These are phyloP conservation scores for Arnoldichthys spilopterus DNA, from an alignment of 2,797 vertebrate genomes.

Conservation along the genomic window DNA sequence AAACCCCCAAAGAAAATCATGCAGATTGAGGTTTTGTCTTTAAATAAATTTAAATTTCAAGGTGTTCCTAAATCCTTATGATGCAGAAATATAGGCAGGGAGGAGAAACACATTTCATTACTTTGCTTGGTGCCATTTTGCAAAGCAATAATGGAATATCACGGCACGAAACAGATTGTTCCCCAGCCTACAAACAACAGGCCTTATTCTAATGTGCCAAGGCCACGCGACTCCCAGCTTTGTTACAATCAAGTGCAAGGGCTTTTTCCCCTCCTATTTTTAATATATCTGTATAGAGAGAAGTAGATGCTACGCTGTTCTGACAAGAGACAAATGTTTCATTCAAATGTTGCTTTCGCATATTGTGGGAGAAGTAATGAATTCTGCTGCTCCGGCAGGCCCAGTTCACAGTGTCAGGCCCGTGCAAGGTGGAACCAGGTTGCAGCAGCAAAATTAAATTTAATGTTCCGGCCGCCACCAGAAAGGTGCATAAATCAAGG, in stretches of 20 bases:
- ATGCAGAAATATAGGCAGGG: conserved; percentile 56
- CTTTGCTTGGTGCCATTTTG: conserved; percentile 68
- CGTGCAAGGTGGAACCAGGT: conserved; percentile 75
- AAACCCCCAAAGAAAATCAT: conserved; percentile 30
- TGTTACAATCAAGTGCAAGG: conserved; percentile 72
- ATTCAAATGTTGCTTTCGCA: conserved; percentile 98
- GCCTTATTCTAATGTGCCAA: conserved; percentile 76
- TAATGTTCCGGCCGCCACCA: conserved; percentile 89
- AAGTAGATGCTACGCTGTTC: conserved; percentile 83
- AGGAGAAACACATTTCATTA: conserved; percentile 70
- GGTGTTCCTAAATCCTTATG: conserved; percentile 51
- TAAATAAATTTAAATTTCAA: conserved; percentile 43
- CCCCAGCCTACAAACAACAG: conserved; percentile 69
- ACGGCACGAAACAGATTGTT: conserved; percentile 74
- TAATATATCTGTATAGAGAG: conserved; percentile 70
- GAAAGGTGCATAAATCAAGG: conserved; percentile 96
- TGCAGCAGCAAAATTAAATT: conserved; percentile 96
- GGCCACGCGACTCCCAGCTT: conserved; percentile 66
- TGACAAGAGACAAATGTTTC: conserved; percentile 99
- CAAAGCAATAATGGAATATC: conserved; percentile 64
- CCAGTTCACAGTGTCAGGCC: conserved; percentile 89
- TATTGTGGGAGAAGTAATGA: conserved; percentile 97
- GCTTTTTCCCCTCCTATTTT: conserved; percentile 56
- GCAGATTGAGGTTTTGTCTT: conserved; percentile 19
- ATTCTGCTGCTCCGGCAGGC: conserved; percentile 83